Evolutionary conservation across 2,113 vertebrate species (phyloP), one percentile per base, ranked within the genome.

Genomic region (Microtus oregoni): DNA sequence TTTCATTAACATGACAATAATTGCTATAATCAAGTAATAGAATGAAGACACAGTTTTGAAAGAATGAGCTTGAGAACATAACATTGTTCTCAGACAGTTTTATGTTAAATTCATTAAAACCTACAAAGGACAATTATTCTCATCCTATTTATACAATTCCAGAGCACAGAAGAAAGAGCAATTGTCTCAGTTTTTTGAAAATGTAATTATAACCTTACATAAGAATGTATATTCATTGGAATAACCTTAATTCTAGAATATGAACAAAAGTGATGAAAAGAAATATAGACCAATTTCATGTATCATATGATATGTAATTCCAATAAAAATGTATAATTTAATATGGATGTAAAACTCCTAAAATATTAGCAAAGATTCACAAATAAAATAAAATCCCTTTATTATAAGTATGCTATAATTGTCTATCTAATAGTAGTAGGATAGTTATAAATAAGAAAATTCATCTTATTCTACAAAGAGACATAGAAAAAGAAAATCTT

Each of bases 71-170:
- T 94, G 24, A 52, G 92, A 95, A 70, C 11, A 93, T 15, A 92
- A 14, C 35, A 90, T 70, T 86, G n/a, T 13, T 35, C 8, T 95
- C 28, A 90, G 83, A 58, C 13, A 65, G 26, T 3, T 10, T 83
- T 82, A 83, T 77, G 41, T 83, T 20, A 78, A 73, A 87, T 85
- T 68, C 58, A 92, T 87, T 94, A 86, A 96, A 89, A 75, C 24
- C 4, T 12, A 75, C n/a, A 82, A 77, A 26, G 3, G 70, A 73
- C 12, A 90, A 87, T 90, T 77, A 68, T 22, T 87, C 0, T 87
- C 5, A n/a, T 55, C 26, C 32, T 77, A 78, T 58, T 52, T 87
- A 72, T 24, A 70, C 1, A 58, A 50, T 77, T 78, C 26, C 26
- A 78, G 55, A 86, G 3, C 7, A 92, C 7, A 89, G 4, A 89